phyloP scores from a whole-genome alignment of 2,113 vertebrate species.

The Plestiodon gilberti region DNA sequence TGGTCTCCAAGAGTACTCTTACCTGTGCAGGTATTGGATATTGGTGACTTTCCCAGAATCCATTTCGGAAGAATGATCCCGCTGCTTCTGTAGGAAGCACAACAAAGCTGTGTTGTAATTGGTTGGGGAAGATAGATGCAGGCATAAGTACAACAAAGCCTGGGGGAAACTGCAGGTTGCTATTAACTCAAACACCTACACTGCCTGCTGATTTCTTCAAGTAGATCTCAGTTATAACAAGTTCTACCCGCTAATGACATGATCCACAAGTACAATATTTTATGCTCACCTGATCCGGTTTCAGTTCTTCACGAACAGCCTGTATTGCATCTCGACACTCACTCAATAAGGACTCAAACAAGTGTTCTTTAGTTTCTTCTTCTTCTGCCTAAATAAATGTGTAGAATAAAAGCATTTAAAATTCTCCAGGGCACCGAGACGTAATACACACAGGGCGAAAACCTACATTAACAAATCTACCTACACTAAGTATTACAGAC shows the following conservation, averaged over 20 bases:
- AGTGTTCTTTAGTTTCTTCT: constrained; percentile 94
- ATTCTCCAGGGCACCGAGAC: not conserved
- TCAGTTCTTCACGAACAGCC: constrained; percentile 93
- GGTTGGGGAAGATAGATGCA: not conserved
- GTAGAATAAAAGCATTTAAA: not conserved
- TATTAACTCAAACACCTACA: not conserved
- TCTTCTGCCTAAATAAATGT: constrained; percentile 82
- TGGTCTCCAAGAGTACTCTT: constrained; percentile 31
- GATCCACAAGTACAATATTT: not conserved
- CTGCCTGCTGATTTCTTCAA: not conserved
- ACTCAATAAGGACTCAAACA: constrained; percentile 94
- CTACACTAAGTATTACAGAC: not conserved
- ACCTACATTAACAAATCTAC: not conserved
- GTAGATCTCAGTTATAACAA: not conserved
- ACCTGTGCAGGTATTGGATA: constrained; percentile 97
- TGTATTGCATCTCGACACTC: constrained; percentile 98
- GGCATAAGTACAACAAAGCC: not conserved
- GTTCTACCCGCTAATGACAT: not conserved
- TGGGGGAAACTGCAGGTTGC: not conserved
- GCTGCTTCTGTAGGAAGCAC: constrained; percentile 84
- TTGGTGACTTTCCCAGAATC: constrained; percentile 93
- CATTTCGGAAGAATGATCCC: constrained; percentile 85
- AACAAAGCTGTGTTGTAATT: constrained; percentile 27
- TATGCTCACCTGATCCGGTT: constrained; percentile 86
- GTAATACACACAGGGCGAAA: not conserved